Conservation (phyloP, 2,113 vertebrate genomes). For the Odobenus rosmarus region DNA sequence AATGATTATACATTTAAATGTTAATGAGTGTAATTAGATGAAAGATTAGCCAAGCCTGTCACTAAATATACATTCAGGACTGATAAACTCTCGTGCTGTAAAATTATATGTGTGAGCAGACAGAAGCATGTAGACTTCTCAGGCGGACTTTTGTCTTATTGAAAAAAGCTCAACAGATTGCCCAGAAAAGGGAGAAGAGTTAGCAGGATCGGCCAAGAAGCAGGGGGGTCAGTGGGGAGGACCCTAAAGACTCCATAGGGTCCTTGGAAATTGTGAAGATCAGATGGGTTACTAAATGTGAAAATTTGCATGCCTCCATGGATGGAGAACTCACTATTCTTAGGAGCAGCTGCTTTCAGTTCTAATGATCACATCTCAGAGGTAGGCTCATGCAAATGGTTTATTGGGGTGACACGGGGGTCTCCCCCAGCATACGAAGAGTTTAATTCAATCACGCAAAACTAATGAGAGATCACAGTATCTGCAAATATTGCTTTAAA, state of each 20-base stretch:
- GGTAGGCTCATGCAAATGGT: background rate
- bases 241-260: background rate
- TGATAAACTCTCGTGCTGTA: background rate
- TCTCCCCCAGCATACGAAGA: background rate
- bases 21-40: constrained; percentile 70
- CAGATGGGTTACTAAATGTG: background rate
- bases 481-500: background rate
- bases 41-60: constrained; percentile 63
- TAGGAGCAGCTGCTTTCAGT: no score
- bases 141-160: background rate
- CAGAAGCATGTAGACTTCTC: background rate
- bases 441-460: background rate
- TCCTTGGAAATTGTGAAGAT: background rate
- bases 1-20: constrained; percentile 70
- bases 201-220: background rate
- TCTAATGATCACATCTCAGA: background rate
- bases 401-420: background rate
- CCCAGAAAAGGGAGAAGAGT: background rate
- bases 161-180: background rate
- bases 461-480: background rate
- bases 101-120: background rate
- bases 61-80: constrained; percentile 54
- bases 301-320: background rate
- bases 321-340: background rate
- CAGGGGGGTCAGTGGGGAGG: background rate